A percentile compares a stretch with the other conserved stretches of the same genome.
Evolutionary conservation across 2,888 invertebrate species (phyloP).

Genomic region (Chirona hameri): DNA sequence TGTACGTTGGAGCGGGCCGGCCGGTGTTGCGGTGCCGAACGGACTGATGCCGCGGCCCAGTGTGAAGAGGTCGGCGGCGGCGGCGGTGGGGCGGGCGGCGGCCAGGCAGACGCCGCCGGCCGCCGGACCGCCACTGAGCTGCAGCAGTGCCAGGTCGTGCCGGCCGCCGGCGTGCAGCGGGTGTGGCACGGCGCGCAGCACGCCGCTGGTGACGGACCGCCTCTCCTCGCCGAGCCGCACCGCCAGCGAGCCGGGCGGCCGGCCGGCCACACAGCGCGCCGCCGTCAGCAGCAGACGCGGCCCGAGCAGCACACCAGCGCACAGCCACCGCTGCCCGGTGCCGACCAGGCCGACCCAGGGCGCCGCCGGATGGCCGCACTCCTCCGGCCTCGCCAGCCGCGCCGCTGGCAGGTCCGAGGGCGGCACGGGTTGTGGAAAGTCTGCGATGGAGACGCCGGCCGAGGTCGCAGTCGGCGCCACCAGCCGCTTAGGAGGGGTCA

Average conservation of each 20-base stretch:
- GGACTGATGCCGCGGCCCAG: constrained; percentile 3
- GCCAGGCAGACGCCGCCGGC: background rate
- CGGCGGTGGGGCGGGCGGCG: background rate
- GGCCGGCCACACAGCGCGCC: background rate
- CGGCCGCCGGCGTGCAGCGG: constrained; percentile 4
- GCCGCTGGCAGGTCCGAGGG: background rate
- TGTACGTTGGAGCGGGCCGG: background rate
- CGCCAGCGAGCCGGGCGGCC: background rate
- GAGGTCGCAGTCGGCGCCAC: background rate
- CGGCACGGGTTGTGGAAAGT: background rate
- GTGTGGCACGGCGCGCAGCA: background rate
- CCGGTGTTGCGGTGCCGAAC: background rate
- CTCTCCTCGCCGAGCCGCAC: background rate
- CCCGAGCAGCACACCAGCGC: background rate
- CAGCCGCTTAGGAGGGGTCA: background rate
- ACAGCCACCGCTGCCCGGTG: background rate
- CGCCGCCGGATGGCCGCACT: background rate
- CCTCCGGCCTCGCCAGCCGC: background rate
- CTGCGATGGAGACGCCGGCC: background rate
- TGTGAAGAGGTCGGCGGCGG: background rate
- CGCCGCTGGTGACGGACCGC: background rate
- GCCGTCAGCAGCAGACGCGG: background rate
- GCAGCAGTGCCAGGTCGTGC: constrained; percentile 4
- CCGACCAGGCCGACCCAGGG: constrained; percentile 3
- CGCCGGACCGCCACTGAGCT: background rate